Percentiles rank a stretch among this genome's conserved stretches.
Evolutionary conservation across 2,797 vertebrate species (phyloP).

Genomic region (Lacerta viridis): DNA sequence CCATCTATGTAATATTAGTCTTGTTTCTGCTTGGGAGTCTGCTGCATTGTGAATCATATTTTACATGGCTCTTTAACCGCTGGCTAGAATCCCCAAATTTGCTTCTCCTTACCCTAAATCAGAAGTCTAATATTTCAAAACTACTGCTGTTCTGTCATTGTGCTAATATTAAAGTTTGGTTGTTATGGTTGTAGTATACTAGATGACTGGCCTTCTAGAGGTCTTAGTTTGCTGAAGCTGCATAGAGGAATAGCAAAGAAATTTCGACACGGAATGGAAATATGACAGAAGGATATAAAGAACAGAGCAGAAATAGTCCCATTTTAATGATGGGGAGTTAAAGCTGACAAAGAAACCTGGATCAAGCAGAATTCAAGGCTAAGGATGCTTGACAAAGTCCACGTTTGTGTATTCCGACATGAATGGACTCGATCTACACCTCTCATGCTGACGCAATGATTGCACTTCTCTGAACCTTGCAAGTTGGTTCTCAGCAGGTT

Average conservation of each 20-base stretch:
- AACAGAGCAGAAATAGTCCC: neutral
- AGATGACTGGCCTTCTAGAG: neutral
- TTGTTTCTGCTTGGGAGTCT: conserved; percentile 43
- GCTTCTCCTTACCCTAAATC: neutral
- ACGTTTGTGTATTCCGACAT: neutral
- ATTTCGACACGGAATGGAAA: neutral
- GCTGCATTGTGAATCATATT: conserved; percentile 32
- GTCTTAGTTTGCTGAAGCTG: neutral
- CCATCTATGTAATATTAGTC: conserved; percentile 27
- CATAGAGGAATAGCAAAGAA: neutral
- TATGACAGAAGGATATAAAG: neutral
- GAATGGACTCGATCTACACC: neutral
- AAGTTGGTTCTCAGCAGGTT: neutral
- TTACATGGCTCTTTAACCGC: conserved; percentile 18
- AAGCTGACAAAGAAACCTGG: neutral
- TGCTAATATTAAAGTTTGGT: neutral
- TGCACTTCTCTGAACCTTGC: neutral
- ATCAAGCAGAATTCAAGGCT: neutral
- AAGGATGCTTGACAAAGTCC: neutral
- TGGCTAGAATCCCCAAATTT: conserved; percentile 39
- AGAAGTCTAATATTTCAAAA: neutral
- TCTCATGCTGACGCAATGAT: neutral
- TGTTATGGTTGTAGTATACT: neutral
- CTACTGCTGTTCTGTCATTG: neutral
- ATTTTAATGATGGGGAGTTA: neutral